Percentiles rank a stretch among this genome's conserved stretches.
These are phyloP conservation scores for Meriones psammophilus DNA, from an alignment of 2,797 vertebrate genomes.

Conservation along the genomic window DNA sequence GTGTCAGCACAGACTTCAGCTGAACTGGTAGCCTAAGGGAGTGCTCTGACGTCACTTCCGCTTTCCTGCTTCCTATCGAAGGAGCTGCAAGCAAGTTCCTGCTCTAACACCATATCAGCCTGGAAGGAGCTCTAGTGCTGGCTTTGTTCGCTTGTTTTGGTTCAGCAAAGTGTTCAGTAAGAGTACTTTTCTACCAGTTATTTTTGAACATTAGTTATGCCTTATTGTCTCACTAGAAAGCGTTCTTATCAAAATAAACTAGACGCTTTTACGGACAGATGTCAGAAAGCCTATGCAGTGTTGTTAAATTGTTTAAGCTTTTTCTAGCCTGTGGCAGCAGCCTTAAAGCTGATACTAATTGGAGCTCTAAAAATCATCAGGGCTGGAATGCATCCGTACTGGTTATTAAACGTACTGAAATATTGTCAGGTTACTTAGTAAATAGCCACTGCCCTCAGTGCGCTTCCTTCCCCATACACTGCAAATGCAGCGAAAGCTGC, in stretches of 20 bases:
- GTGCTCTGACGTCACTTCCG: neutral
- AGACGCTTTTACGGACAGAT: neutral
- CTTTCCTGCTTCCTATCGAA: neutral
- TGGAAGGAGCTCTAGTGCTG: neutral
- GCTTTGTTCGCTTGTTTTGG: neutral
- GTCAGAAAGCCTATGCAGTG: neutral
- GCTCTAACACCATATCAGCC: neutral
- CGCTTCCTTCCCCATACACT: neutral
- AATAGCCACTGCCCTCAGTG: neutral
- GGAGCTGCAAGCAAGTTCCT: neutral
- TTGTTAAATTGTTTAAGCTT: conserved; percentile 29
- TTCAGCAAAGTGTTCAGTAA: neutral
- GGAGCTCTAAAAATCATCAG: neutral
- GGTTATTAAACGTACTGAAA: conserved; percentile 24
- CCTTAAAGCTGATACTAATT: neutral
- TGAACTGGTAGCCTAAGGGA: neutral
- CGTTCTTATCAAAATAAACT: conserved; percentile 44
- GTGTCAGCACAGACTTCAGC: neutral
- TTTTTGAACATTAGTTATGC: conserved; percentile 38
- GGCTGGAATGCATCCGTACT: neutral
- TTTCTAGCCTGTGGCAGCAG: neutral
- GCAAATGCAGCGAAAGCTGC: neutral
- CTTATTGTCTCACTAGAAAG: conserved; percentile 41
- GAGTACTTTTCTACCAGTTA: conserved; percentile 9
- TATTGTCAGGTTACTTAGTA: neutral